Evolutionary conservation across 2,113 vertebrate species (phyloP).

Genomic region (Empidonax alnorum): DNA sequence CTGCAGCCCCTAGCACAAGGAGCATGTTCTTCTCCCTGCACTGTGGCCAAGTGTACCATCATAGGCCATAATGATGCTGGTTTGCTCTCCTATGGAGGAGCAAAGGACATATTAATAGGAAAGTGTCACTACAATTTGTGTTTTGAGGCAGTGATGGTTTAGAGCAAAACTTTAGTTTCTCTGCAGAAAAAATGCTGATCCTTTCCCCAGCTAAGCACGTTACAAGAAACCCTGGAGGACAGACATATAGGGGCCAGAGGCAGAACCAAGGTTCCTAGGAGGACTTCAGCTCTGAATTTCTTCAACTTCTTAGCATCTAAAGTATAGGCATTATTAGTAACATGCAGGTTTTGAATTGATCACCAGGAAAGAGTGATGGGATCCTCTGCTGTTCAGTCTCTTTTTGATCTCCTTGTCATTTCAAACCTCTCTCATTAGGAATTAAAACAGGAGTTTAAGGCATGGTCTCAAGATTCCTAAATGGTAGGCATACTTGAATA

Average conservation of each 20-base stretch:
- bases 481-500: neutral
- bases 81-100: neutral
- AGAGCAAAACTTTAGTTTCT: neutral
- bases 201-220: neutral
- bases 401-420: neutral
- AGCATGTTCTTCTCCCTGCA: neutral
- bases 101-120: neutral
- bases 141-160: neutral
- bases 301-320: neutral
- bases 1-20: neutral
- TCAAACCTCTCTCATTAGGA: neutral
- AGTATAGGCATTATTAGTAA: neutral
- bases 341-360: neutral
- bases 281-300: neutral
- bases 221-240: neutral
- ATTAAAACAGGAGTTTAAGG: neutral
- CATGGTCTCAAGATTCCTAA: neutral
- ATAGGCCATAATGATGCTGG: neutral
- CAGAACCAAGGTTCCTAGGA: neutral
- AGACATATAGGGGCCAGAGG: neutral
- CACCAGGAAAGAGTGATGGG: neutral
- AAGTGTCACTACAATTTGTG: neutral
- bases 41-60: fast-evolving
- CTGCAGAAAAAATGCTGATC: neutral
- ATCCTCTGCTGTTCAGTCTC: neutral